phyloP scores from a whole-genome alignment of 2,888 invertebrate genomes.

The Agapostemon virescens region DNA sequence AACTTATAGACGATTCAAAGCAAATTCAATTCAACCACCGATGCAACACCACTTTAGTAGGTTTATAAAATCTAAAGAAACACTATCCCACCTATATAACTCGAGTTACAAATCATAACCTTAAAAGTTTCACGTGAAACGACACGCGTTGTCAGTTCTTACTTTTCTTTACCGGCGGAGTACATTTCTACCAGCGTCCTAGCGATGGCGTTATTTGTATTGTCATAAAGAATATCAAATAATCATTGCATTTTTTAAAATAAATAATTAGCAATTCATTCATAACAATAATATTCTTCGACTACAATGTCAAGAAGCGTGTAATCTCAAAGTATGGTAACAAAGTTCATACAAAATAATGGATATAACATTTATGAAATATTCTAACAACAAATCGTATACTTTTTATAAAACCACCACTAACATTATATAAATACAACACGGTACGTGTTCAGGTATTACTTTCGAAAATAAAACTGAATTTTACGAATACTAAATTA shows the following conservation, averaged over 20 bases:
- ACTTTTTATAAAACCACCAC: background rate
- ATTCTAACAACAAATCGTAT: background rate
- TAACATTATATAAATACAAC: background rate
- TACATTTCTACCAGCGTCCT: background rate
- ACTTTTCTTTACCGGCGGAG: conserved; percentile 46
- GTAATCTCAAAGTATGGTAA: background rate
- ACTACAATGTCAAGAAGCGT: background rate
- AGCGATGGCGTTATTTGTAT: conserved; percentile 55
- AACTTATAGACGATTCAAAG: background rate
- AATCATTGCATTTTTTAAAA: background rate
- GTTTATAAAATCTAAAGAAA: background rate
- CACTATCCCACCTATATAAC: background rate
- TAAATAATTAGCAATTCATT: background rate
- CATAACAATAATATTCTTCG: background rate
- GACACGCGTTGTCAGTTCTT: background rate
- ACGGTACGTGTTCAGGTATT: background rate
- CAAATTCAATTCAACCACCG: background rate
- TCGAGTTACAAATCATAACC: conserved; percentile 17
- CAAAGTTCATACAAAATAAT: background rate
- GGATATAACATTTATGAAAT: background rate
- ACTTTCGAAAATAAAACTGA: background rate
- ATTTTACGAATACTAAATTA: background rate
- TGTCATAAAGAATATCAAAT: conserved; percentile 17
- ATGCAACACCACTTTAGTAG: background rate
- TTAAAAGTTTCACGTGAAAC: conserved; percentile 18